These are phyloP conservation scores for Caracal caracal DNA, from an alignment of 2,113 vertebrate species.

Conservation along the genomic window DNA sequence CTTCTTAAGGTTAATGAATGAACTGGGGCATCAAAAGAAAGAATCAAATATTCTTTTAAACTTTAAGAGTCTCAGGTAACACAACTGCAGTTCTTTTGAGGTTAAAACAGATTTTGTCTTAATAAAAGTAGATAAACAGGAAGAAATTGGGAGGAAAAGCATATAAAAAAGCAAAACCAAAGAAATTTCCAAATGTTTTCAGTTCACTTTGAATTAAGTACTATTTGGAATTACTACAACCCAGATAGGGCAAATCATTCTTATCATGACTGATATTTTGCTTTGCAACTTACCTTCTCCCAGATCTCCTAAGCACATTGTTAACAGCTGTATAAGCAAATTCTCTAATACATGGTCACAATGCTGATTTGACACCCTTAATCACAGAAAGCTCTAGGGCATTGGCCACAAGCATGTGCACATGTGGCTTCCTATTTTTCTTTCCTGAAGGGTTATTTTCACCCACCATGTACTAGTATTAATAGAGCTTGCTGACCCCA, in stretches of 20 bases:
- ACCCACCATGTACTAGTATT: background rate
- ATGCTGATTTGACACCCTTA: conserved; percentile 12
- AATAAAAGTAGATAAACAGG: conserved; percentile 31
- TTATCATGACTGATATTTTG: background rate
- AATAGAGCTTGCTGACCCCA: conserved; percentile 46
- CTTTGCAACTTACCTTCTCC: background rate
- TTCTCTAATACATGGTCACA: background rate
- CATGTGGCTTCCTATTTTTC: background rate
- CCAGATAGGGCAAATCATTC: background rate
- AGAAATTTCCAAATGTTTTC: background rate
- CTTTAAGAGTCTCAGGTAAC: background rate
- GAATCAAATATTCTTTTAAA: background rate
- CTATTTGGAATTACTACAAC: conserved; percentile 19
- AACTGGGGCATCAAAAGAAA: background rate
- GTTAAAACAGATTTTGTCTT: background rate
- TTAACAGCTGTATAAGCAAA: background rate
- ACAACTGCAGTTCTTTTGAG: background rate
- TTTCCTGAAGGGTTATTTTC: conserved; percentile 12
- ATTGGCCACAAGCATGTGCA: background rate
- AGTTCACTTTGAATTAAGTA: background rate
- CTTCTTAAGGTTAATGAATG: background rate
- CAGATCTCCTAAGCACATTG: background rate
- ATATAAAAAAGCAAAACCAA: background rate
- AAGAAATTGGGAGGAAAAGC: background rate
- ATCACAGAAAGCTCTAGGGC: background rate